Evolutionary conservation across 1,140 invertebrate genomes (phyloP), one percentile per base, ranked within the genome.

Genomic region (Melipona quadrifasciata): DNA sequence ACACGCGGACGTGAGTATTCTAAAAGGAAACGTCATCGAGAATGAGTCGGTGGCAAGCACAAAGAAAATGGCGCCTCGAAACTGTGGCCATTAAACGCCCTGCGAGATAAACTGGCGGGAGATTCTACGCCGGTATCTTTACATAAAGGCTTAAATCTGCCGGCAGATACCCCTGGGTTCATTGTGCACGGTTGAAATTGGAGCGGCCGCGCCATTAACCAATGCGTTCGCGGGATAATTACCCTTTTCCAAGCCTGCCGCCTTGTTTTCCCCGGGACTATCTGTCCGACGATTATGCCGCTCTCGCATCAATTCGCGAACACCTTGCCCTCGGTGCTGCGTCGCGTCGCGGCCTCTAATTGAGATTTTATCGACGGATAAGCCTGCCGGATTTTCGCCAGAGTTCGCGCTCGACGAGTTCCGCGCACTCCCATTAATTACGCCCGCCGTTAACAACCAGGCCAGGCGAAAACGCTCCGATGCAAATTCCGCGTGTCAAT

Each of bases 221-320:
- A 86, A 91, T 92, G 84, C 85, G 82, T 83, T 71, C 76, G 70
- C 73, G 74, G 70, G 74, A 79, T 91, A 92, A 92, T 90, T 89
- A 87, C 81, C 84, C 82, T 75, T 80, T 47, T 78, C 58, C n/a
- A 75, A 61, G 12, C 55, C 53, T 34, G 16, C 19, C 19, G 11
- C 21, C 61, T 76, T 89, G 85, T 92, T 93, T 91, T 91, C 91
- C 90, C 88, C 57, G 8, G 39, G 58, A 83, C 91, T 92, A 91
- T 93, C 92, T 91, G 90, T 89, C 85, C 70, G 86, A 90, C 90
- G 84, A 93, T 92, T 93, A 93, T 89, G 84, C 85, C 77, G 87
- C 83, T 92, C 90, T 82, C 89, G 91, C 90, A 85, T 84, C 74
- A 11, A 82, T 83, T 78, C 65, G 65, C 53, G 39, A 78, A 78